Conservation (phyloP, 2,888 invertebrate genomes). For the Phengaris arion region DNA sequence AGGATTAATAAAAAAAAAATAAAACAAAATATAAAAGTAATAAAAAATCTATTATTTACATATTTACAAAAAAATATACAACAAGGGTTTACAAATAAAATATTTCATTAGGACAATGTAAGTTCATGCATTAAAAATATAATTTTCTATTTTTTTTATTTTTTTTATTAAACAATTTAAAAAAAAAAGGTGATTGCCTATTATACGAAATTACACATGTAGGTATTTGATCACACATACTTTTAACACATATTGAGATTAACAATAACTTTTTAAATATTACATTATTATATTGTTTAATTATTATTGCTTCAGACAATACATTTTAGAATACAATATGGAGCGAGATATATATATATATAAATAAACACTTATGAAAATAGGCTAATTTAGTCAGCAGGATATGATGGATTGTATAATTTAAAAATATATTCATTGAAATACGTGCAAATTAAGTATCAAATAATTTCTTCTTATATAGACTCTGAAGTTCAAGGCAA, state of each 20-base stretch:
- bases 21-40: slow-evolving; percentile 22
- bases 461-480: neutral
- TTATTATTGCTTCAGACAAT: neutral
- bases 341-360: neutral
- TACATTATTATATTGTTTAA: neutral
- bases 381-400: neutral
- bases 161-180: no score
- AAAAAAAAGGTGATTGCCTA: neutral
- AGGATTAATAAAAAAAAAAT: neutral
- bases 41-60: slow-evolving; percentile 28
- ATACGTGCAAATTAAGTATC: no score
- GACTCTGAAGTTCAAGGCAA: neutral
- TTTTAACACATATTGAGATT: neutral
- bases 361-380: slow-evolving; percentile 7
- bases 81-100: slow-evolving; percentile 12
- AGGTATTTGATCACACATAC: neutral
- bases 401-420: neutral
- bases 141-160: neutral
- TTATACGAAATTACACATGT: neutral
- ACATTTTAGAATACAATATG: neutral
- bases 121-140: slow-evolving; percentile 5
- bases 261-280: neutral
- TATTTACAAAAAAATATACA: slow-evolving; percentile 18
- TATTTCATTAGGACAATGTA: neutral
- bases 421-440: no score